Evolutionary conservation across 2,797 vertebrate species (phyloP).

Genomic region (Crypturellus tataupa): DNA sequence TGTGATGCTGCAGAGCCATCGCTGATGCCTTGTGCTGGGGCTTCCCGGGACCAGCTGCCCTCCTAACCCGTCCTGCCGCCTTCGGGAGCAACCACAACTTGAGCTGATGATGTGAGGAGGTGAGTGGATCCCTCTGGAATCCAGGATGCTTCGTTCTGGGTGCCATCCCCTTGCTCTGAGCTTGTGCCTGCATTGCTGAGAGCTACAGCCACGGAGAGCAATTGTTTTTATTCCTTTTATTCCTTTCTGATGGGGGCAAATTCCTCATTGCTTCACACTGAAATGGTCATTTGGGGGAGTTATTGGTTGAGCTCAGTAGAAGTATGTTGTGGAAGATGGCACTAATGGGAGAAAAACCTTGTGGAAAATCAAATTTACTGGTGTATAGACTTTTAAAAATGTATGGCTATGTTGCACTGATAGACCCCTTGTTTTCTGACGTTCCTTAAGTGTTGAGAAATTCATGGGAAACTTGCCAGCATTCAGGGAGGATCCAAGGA

Average conservation of each 20-base stretch:
- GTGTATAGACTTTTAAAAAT: neutral
- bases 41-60: neutral
- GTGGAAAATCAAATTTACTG: neutral
- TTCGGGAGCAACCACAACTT: too few relatives aligned
- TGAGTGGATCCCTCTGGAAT: neutral
- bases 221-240: too few relatives aligned
- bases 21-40: fast-evolving
- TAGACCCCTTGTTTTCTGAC: neutral
- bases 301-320: neutral
- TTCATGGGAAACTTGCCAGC: neutral
- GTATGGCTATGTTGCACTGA: neutral
- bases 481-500: fast-evolving
- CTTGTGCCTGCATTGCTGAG: neutral
- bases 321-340: neutral
- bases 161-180: fast-evolving
- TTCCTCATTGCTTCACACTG: fast-evolving
- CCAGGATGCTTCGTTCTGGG: neutral
- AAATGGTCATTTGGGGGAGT: neutral
- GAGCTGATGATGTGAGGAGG: neutral
- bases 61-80: fast-evolving
- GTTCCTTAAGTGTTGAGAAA: neutral
- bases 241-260: too few relatives aligned
- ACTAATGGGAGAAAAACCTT: neutral
- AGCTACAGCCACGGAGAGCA: fast-evolving
- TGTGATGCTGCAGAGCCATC: conserved; percentile 30